These are phyloP conservation scores for Pachyrhynchus sulphureomaculatus DNA, from an alignment of 1,140 invertebrate species.

Conservation along the genomic window DNA sequence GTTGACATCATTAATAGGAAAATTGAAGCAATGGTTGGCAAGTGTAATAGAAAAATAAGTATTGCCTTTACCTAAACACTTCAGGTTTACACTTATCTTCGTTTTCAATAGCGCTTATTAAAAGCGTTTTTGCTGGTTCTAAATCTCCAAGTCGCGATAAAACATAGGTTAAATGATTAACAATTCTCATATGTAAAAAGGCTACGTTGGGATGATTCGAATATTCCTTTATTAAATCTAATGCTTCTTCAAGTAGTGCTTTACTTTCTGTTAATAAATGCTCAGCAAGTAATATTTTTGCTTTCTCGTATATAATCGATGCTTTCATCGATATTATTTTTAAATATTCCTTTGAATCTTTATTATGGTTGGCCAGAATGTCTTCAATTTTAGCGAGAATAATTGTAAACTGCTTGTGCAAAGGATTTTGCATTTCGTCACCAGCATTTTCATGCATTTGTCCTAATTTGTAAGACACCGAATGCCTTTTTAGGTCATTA, in stretches of 20 bases:
- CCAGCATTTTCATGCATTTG: constrained; percentile 3
- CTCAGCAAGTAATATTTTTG: constrained; percentile 37
- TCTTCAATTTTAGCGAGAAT: constrained; percentile 24
- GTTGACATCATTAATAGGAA: no score
- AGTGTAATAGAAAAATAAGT: no score
- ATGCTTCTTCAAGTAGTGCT: constrained; percentile 32
- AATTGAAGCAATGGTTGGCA: no score
- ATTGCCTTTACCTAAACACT: constrained; percentile 30
- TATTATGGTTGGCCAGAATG: constrained; percentile 6
- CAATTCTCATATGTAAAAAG: constrained; percentile 75
- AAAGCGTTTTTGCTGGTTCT: constrained; percentile 34
- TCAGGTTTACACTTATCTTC: constrained; percentile 22
- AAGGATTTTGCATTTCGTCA: constrained; percentile 18
- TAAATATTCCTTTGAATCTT: constrained; percentile 16
- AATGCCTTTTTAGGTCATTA: constrained; percentile 24
- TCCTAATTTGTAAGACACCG: constrained; percentile 22
- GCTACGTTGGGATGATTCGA: constrained; percentile 35
- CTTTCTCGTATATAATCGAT: constrained; percentile 44
- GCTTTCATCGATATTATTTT: constrained; percentile 39
- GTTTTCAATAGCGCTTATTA: constrained; percentile 34
- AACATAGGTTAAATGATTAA: constrained; percentile 79
- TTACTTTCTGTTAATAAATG: constrained; percentile 28
- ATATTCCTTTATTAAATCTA: constrained; percentile 37
- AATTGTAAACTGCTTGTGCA: constrained; percentile 21
- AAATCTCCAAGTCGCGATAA: constrained; percentile 39